phyloP scores from a whole-genome alignment of 2,888 invertebrate genomes.

The Agrochola circellaris region DNA sequence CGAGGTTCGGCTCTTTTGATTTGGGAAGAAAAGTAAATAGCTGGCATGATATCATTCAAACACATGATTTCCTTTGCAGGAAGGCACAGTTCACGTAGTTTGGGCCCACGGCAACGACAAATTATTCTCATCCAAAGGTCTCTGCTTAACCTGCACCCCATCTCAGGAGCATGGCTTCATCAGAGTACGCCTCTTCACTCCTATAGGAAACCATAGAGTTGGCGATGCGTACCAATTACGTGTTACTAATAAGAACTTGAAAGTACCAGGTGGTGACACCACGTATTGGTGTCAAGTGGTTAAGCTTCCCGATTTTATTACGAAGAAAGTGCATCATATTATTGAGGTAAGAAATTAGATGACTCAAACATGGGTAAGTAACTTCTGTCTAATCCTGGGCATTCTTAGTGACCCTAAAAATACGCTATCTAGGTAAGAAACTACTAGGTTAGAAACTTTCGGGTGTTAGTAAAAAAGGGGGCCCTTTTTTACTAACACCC shows the following conservation, averaged over 20 bases:
- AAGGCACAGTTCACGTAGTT: constrained; percentile 96
- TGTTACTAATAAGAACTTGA: constrained; percentile 92
- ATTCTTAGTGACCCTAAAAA: not conserved
- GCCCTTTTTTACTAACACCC: not conserved
- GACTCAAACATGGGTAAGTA: not conserved
- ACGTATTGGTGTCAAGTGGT: constrained; percentile 99
- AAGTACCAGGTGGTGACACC: constrained; percentile 96
- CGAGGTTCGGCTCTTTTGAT: not conserved
- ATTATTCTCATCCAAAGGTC: constrained; percentile 92
- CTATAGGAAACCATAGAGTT: constrained; percentile 81
- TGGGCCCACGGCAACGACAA: constrained; percentile 96
- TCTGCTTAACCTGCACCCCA: constrained; percentile 90
- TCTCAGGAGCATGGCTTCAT: constrained; percentile 93
- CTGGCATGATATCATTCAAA: not conserved
- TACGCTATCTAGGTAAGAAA: rapidly evolving
- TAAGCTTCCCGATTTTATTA: constrained; percentile 93
- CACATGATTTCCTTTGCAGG: constrained; percentile 86
- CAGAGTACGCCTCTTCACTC: constrained; percentile 92
- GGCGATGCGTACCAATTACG: constrained; percentile 90
- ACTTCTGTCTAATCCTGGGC: not conserved
- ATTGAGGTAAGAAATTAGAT: constrained; percentile 90
- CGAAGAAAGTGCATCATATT: constrained; percentile 93
- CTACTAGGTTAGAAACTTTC: no score
- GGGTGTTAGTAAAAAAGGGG: no score
- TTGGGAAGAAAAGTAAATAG: not conserved